Base-by-base conservation (phyloP, 2,113 vertebrate species). In the Cephalopterus ornatus region DNA sequence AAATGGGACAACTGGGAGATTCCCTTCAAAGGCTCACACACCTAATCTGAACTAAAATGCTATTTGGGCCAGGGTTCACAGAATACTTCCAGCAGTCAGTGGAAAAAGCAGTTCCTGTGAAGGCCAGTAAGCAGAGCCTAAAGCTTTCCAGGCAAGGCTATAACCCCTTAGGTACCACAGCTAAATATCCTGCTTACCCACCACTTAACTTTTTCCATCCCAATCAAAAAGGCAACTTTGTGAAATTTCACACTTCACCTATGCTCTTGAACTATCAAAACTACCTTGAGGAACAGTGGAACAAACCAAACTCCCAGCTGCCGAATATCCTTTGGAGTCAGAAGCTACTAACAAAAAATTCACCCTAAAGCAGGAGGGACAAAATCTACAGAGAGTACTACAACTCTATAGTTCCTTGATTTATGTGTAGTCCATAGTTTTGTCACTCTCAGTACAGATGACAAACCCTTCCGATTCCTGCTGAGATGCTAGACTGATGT, bases 81-180 rank as follows among this genome's bases (percentile, higher is more conserved):
- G 53, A 84, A 89, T 35, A 65, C 5, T 65, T 81, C 14, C 55
- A 73, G 37, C 37, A 74, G 59, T 28, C 81, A 74, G 50, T 41
- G n/a, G 50, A 75, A 87, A 91, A 94, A 84, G 30, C 61, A 87
- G 30, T 17, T 87, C 30, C 90, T 77, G 32, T 22, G 17, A 86
- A 63, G 19, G 27, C 33, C 47, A 83, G 66, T 52, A 55, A 84
- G 37, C 32, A 73, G 41, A 70, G 21, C 11, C 8, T 66, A 70
- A 86, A 77, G 50, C 37, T 77, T 81, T 66, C 55, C 47, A 85
- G 28, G 53, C 32, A 70, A 66, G 21, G 50, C 41, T 65, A 18
- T 42, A 70, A 86, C 0, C 7, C 22, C 8, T 23, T 39, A 14
- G 7, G 7, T 56, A 37, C 55, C 23, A 82, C 19, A 78, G 52